Conservation (phyloP, 2,888 invertebrate species). For the Acanthosepion esculentum region DNA sequence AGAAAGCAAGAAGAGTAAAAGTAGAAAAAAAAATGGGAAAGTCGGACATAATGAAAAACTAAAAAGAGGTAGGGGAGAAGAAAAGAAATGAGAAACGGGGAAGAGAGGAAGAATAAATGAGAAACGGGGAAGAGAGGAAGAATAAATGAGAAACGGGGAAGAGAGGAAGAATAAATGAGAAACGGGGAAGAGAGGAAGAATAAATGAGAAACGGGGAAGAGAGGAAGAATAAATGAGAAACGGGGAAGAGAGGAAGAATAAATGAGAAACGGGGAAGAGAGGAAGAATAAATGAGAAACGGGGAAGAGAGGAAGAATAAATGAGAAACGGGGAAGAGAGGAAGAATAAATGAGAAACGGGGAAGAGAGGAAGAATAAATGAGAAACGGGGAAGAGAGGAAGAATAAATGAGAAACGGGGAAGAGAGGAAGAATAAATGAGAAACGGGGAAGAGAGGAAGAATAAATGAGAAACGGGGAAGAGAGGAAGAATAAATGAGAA, state of each 20-base stretch:
- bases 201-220: background rate
- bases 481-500: background rate
- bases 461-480: too few relatives aligned
- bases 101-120: background rate
- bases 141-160: background rate
- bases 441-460: too few relatives aligned
- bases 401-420: background rate
- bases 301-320: background rate
- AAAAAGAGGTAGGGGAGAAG: background rate
- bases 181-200: background rate
- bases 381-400: background rate
- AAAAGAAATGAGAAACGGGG: background rate
- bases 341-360: too few relatives aligned
- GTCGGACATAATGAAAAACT: background rate
- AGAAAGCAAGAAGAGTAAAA: background rate
- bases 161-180: too few relatives aligned
- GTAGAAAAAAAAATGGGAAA: background rate
- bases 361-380: background rate
- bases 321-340: too few relatives aligned
- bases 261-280: background rate
- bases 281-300: too few relatives aligned
- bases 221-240: too few relatives aligned
- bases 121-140: background rate
- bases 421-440: background rate
- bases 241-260: background rate